Evolutionary conservation across 2,888 invertebrate genomes (phyloP), one percentile per base, ranked within the genome.

Genomic region (Sminthurinus aureus): DNA sequence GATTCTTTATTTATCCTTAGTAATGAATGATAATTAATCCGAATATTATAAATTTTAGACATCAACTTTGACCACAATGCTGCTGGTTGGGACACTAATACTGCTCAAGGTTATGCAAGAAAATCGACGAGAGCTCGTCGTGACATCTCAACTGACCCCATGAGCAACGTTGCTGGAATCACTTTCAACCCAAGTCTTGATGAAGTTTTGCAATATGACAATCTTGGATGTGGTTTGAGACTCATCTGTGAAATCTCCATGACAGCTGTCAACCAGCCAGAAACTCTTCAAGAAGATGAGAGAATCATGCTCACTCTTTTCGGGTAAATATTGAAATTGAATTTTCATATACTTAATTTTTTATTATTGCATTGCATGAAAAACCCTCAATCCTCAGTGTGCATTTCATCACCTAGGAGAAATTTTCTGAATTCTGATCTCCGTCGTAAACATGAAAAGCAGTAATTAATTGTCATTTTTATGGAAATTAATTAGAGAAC

Each of bases 161-260:
- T 18, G 18, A 79, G 12, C 38, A 52, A 24, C 67, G 8, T 66
- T 64, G 12, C 79, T 9, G 81, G 81, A 4, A 73, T 81, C 22
- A 73, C 52, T 22, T 81, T 81, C 73, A 81, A 81, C 52, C 81
- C 81, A 51, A 22, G 22, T 9, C 24, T 81, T 9, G 86, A 86
- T 78, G 86, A 86, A 73, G 85, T 86, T 73, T 77, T 86, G 64
- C 58, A 80, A 26, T 85, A 86, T 74, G 86, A 86, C 73, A 84
- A 85, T 82, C 83, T 86, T 79, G 86, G 86, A 58, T 86, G 86
- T 83, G 86, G 86, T 79, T 85, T 86, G 82, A 84, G 85, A 81
- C 85, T 86, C 82, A 85, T 86, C 78, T 86, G 86, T 76, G 86
- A 86, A 84, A 81, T 86, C 51, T 82, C 86, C 78, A 38, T 38